Conservation (phyloP, 2,888 invertebrate genomes). For the Nomada ruficornis region DNA sequence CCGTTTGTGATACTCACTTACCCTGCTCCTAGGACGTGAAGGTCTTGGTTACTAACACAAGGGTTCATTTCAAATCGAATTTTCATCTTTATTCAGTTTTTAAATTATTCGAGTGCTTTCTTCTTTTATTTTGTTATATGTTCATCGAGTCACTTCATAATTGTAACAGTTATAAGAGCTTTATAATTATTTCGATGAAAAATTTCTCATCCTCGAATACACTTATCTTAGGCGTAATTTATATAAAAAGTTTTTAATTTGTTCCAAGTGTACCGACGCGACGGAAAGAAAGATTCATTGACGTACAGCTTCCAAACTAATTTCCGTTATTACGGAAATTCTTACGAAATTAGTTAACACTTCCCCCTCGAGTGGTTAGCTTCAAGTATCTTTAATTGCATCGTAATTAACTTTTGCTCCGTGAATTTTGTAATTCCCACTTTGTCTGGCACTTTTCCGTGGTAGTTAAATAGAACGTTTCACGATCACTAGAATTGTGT, state of each 20-base stretch:
- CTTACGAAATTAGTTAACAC: slow-evolving; percentile 31
- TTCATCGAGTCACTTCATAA: background rate
- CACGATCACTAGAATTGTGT: too few relatives aligned
- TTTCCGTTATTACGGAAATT: slow-evolving; percentile 25
- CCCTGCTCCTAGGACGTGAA: too few relatives aligned
- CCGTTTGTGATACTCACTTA: too few relatives aligned
- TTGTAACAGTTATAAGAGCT: background rate
- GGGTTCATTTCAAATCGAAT: too few relatives aligned
- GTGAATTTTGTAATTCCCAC: too few relatives aligned
- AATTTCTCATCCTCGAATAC: background rate
- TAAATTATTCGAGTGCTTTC: background rate
- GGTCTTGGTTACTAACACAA: too few relatives aligned
- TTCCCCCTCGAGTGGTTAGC: background rate
- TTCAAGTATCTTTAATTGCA: slow-evolving; percentile 12
- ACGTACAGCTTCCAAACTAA: slow-evolving; percentile 17
- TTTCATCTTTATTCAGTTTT: background rate
- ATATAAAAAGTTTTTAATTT: slow-evolving; percentile 19
- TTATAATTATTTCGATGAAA: background rate
- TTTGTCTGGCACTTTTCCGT: too few relatives aligned
- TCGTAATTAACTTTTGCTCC: slow-evolving; percentile 20
- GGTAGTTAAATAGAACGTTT: too few relatives aligned
- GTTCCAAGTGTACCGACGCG: too few relatives aligned
- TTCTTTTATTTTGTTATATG: background rate
- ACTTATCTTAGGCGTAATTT: background rate
- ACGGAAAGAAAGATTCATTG: slow-evolving; percentile 3